These are phyloP conservation scores for Pedetes capensis DNA, from an alignment of 2,113 vertebrate genomes.

Conservation along the genomic window DNA sequence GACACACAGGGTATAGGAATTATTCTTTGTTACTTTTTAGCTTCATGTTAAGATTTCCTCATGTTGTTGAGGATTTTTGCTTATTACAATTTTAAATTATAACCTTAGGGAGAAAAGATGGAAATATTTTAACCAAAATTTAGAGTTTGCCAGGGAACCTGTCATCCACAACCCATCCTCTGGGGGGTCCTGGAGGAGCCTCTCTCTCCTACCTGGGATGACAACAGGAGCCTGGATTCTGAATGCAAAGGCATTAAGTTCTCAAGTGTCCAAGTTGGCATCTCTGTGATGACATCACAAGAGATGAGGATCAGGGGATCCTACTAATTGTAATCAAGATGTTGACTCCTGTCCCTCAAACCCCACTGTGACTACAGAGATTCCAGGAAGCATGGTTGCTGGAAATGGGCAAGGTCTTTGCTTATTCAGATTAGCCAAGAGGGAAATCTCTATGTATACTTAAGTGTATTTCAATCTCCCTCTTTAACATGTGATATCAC, in stretches of 20 bases:
- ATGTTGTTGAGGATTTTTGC: background rate
- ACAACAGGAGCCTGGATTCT: background rate
- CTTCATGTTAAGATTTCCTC: background rate
- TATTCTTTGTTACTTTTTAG: background rate
- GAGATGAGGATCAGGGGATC: background rate
- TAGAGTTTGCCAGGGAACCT: background rate
- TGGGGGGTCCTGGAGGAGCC: background rate
- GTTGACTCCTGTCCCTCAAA: background rate
- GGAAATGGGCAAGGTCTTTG: background rate
- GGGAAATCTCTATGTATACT: background rate
- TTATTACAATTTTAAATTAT: background rate
- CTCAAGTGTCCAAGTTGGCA: background rate
- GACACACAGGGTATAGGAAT: background rate
- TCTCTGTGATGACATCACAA: background rate
- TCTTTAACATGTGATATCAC: background rate
- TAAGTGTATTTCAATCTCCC: background rate
- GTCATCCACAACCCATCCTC: background rate
- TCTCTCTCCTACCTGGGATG: background rate
- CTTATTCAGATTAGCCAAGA: background rate
- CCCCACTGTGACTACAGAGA: background rate
- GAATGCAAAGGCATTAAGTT: background rate
- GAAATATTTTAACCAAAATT: constrained; percentile 9
- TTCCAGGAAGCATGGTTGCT: background rate
- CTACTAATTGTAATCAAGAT: background rate
- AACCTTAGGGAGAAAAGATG: background rate